Evolutionary conservation across 2,797 vertebrate genomes (phyloP).

Genomic region (Clangula hyemalis): DNA sequence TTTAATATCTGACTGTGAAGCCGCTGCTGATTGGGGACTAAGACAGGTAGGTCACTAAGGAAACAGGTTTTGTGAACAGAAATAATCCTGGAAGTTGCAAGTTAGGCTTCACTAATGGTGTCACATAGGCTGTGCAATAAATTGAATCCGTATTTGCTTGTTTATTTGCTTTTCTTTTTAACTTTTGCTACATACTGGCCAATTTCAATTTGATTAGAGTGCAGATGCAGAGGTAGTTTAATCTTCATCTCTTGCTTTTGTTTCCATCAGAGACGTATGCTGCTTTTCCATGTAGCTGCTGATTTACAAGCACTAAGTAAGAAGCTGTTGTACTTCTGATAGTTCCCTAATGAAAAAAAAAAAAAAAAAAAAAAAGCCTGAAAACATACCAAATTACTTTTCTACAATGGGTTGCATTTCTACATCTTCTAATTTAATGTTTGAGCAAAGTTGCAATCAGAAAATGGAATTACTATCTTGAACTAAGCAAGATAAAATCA

Average conservation of each 20-base stretch:
- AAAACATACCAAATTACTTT: constrained; percentile 14
- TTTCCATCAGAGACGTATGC: background rate
- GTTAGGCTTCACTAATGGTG: background rate
- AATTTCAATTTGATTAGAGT: background rate
- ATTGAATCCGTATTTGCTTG: background rate
- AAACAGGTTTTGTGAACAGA: background rate
- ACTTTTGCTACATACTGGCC: background rate
- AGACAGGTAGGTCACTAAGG: background rate
- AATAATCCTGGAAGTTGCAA: background rate
- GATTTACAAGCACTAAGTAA: constrained; percentile 9
- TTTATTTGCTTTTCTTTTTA: background rate
- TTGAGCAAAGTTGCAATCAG: constrained; percentile 62
- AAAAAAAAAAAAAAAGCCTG: background rate
- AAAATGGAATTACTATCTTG: constrained; percentile 62
- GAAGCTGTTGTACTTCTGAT: background rate
- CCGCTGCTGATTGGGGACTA: background rate
- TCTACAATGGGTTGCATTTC: background rate
- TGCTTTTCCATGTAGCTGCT: background rate
- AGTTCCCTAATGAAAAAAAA: background rate
- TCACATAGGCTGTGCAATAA: background rate
- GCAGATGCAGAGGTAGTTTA: background rate
- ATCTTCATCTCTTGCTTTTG: background rate
- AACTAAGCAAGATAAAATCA: constrained; percentile 67
- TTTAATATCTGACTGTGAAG: background rate
- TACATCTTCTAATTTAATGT: constrained; percentile 63